Conservation (phyloP, 2,113 vertebrate species). For the Rhinichthys klamathensis region DNA sequence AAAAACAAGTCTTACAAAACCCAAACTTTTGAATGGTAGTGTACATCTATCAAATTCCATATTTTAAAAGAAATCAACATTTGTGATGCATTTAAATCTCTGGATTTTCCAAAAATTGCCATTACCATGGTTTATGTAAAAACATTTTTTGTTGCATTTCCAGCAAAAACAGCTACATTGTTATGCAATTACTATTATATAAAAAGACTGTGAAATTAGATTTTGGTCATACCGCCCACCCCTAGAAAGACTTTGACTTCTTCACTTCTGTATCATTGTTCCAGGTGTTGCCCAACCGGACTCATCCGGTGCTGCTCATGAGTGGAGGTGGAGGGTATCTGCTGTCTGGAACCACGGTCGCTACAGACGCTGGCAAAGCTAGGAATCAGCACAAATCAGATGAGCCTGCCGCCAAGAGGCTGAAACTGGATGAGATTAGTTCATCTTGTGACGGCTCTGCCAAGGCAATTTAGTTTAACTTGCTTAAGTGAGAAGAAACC, state of each 20-base stretch:
- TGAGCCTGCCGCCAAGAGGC: conserved; percentile 87
- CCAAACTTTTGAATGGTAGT: too few relatives aligned
- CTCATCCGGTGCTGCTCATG: conserved; percentile 92
- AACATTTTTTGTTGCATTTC: neutral
- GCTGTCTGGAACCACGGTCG: conserved; percentile 88
- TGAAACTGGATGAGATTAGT: conserved; percentile 77
- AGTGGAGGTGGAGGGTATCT: conserved; percentile 93
- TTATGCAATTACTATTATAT: neutral
- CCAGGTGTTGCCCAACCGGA: conserved; percentile 93
- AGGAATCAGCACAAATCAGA: conserved; percentile 65
- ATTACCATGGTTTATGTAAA: neutral
- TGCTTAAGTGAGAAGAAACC: conserved; percentile 41
- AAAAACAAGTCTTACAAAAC: too few relatives aligned
- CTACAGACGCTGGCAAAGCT: conserved; percentile 68
- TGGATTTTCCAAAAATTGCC: neutral
- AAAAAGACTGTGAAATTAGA: conserved; percentile 7
- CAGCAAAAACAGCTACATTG: neutral
- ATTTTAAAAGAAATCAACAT: neutral
- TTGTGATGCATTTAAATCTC: neutral
- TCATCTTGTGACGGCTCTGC: conserved; percentile 59
- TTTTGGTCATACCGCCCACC: neutral
- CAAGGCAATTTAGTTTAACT: conserved; percentile 42
- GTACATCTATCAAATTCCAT: neutral
- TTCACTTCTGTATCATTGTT: neutral
- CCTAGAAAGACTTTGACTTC: neutral